A percentile compares a stretch with the other conserved stretches of the same genome.
Conservation (phyloP, 1,140 invertebrate species). For the Magallana angulata region DNA sequence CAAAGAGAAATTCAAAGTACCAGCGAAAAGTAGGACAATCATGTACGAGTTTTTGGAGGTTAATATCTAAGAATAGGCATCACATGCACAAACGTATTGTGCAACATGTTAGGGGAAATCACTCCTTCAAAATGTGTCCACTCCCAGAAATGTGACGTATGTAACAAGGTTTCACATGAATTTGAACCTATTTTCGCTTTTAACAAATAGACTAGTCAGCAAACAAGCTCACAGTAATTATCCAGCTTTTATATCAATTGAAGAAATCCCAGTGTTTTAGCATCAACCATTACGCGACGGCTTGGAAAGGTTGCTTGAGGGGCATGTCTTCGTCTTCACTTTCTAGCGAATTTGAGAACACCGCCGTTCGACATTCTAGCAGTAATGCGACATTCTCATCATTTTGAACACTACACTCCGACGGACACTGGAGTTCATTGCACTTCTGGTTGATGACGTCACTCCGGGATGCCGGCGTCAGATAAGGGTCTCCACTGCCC, state of each 20-base stretch:
- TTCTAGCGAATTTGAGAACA: constrained; percentile 41
- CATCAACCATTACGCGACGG: neutral
- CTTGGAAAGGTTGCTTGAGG: constrained; percentile 18
- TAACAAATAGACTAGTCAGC: too few species aligned
- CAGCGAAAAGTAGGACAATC: too few species aligned
- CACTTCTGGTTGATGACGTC: neutral
- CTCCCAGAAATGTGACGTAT: too few species aligned
- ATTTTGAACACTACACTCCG: constrained; percentile 39
- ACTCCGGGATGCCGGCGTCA: constrained; percentile 35
- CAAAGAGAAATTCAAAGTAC: too few species aligned
- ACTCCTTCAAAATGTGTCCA: too few species aligned
- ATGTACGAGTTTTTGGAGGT: too few species aligned
- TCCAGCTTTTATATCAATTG: neutral
- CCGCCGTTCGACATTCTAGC: constrained; percentile 38
- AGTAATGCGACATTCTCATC: constrained; percentile 43
- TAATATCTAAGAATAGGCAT: too few species aligned
- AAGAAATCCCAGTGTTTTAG: neutral
- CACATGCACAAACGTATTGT: too few species aligned
- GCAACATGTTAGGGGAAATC: too few species aligned
- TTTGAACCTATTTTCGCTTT: too few species aligned
- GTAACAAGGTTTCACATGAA: too few species aligned
- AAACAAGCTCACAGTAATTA: neutral
- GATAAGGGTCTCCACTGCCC: constrained; percentile 15
- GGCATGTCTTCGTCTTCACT: constrained; percentile 35
- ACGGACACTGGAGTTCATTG: neutral